phyloP scores from a whole-genome alignment of 2,113 vertebrate genomes.

The Coryphaenoides rupestris region DNA sequence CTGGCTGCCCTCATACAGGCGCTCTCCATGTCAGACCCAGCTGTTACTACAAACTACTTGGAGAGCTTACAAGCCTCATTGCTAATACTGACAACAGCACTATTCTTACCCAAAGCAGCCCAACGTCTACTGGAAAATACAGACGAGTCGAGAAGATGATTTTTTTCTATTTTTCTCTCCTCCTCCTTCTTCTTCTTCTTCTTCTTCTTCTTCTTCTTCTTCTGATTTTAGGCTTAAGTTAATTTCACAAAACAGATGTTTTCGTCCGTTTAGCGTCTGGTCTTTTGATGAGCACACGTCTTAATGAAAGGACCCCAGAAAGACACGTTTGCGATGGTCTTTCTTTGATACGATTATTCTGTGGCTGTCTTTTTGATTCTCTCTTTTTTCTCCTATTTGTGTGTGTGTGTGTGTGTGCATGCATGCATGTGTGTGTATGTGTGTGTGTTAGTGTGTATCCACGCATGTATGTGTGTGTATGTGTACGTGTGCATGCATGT shows the following conservation, averaged over 20 bases:
- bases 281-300: conserved; percentile 52
- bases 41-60: conserved; percentile 80
- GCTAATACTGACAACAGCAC: conserved; percentile 72
- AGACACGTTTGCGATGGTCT: conserved; percentile 45
- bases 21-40: conserved; percentile 81
- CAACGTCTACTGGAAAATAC: conserved; percentile 57
- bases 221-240: conserved; percentile 37
- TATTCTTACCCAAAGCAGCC: conserved; percentile 67
- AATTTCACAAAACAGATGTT: conserved; percentile 58
- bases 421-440: background rate
- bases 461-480: too few species aligned
- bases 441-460: conserved; percentile 15
- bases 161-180: too few species aligned
- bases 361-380: conserved; percentile 9
- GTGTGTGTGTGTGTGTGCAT: background rate
- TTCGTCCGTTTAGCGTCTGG: conserved; percentile 50
- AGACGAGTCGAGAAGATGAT: conserved; percentile 43
- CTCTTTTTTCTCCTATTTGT: background rate
- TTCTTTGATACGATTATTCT: conserved; percentile 42
- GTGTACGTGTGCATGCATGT: conserved; percentile 11
- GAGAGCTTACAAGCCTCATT: conserved; percentile 74
- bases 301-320: conserved; percentile 45
- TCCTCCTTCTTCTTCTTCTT: too few species aligned
- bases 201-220: too few species aligned
- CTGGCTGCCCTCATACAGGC: conserved; percentile 73